Evolutionary conservation across 2,888 invertebrate genomes (phyloP).

Genomic region (Limenitis camilla): DNA sequence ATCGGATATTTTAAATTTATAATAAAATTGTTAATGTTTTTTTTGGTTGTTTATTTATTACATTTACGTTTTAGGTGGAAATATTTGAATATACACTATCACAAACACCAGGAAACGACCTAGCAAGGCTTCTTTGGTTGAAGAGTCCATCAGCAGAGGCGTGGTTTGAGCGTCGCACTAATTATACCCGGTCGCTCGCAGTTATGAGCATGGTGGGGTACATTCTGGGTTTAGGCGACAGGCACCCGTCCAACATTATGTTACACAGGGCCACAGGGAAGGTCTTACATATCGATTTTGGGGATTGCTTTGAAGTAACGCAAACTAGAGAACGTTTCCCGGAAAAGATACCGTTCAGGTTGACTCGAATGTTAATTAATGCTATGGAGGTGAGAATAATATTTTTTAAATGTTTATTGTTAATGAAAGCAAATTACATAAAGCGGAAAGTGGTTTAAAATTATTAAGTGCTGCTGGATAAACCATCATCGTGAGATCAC

Average conservation of each 20-base stretch:
- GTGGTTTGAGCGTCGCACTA: constrained; percentile 99
- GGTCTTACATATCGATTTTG: constrained; percentile 99
- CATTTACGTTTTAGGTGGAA: constrained; percentile 75
- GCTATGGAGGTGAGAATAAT: constrained; percentile 97
- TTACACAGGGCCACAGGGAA: constrained; percentile 97
- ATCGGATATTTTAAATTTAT: too few species aligned
- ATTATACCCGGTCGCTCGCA: constrained; percentile 97
- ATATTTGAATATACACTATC: constrained; percentile 98
- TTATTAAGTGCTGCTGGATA: too few species aligned
- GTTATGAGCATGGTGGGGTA: constrained; percentile 99
- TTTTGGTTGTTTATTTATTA: too few species aligned
- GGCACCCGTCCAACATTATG: constrained; percentile 99
- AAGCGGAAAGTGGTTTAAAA: too few species aligned
- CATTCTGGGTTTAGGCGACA: constrained; percentile 96
- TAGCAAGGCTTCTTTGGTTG: constrained; percentile 94
- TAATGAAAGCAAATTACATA: too few species aligned
- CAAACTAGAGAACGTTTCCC: constrained; percentile 99
- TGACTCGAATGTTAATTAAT: constrained; percentile 98
- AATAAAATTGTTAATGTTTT: too few species aligned
- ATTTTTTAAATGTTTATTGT: too few species aligned
- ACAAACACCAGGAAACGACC: constrained; percentile 95
- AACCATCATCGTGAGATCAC: too few species aligned
- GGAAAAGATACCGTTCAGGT: constrained; percentile 98
- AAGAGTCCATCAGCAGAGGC: constrained; percentile 97
- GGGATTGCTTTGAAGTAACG: constrained; percentile 99